Conservation (phyloP, 1,140 invertebrate genomes). For the Scaptomyza hsui region DNA sequence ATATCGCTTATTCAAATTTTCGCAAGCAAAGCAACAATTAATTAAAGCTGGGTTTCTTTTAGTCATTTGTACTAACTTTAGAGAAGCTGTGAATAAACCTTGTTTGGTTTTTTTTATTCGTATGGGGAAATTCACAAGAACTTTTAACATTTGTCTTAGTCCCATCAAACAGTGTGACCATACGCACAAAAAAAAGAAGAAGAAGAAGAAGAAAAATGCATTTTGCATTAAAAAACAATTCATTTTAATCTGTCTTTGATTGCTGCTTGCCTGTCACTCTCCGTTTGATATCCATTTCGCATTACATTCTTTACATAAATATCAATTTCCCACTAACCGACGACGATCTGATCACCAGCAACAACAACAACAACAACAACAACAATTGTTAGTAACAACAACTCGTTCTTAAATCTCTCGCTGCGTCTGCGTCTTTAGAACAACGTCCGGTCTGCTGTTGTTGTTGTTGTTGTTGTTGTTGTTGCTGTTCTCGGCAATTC, state of each 20-base stretch:
- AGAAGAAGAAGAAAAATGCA: too few relatives aligned
- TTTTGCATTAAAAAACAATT: too few relatives aligned
- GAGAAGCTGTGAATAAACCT: too few relatives aligned
- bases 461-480: slow-evolving; percentile 8
- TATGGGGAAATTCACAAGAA: too few relatives aligned
- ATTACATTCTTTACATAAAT: slow-evolving; percentile 60
- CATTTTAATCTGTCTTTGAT: slow-evolving; percentile 9
- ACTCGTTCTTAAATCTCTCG: slow-evolving; percentile 30
- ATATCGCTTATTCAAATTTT: too few relatives aligned
- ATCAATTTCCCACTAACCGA: slow-evolving; percentile 61
- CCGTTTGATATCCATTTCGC: slow-evolving; percentile 18
- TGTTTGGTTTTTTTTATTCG: too few relatives aligned
- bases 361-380: slow-evolving; percentile 7
- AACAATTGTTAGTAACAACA: slow-evolving; percentile 9
- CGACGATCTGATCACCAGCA: neutral
- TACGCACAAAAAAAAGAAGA: slow-evolving; percentile 9
- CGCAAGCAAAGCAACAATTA: too few relatives aligned
- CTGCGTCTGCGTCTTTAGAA: slow-evolving; percentile 42
- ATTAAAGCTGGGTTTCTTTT: too few relatives aligned
- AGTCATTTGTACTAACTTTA: too few relatives aligned
- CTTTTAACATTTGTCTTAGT: too few relatives aligned
- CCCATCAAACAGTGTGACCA: slow-evolving; percentile 6
- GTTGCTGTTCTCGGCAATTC: slow-evolving; percentile 38
- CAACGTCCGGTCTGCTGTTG: slow-evolving; percentile 38
- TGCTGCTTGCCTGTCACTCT: slow-evolving; percentile 8